phyloP scores from a whole-genome alignment of 1,140 invertebrate genomes.

The Nilaparvata lugens region DNA sequence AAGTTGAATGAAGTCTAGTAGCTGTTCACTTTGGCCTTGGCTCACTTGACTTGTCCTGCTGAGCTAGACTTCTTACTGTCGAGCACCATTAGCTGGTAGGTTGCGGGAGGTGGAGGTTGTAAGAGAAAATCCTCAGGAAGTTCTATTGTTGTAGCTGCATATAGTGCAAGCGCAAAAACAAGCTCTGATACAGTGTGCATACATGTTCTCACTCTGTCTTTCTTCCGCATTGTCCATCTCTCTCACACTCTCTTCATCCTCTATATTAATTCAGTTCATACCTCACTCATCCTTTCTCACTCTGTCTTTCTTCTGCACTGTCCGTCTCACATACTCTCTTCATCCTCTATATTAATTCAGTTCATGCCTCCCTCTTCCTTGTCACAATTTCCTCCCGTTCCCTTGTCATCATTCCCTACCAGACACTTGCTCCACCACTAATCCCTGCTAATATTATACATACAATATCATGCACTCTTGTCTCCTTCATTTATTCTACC shows the following conservation, averaged over 20 bases:
- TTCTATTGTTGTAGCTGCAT: too few relatives aligned
- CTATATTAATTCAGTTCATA: background rate
- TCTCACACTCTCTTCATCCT: background rate
- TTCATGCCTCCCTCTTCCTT: too few relatives aligned
- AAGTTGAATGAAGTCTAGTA: background rate
- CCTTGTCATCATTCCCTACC: conserved; percentile 27
- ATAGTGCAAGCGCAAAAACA: too few relatives aligned
- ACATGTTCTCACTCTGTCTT: background rate
- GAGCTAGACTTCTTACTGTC: background rate
- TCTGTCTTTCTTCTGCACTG: background rate
- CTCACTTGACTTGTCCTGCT: background rate
- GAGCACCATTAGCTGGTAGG: too few relatives aligned
- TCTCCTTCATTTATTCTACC: background rate
- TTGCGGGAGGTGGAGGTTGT: background rate
- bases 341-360: too few relatives aligned
- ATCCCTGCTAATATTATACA: background rate
- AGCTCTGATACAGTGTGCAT: too few relatives aligned
- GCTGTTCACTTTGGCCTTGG: background rate
- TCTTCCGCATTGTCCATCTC: conserved; percentile 22
- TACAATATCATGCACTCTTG: background rate
- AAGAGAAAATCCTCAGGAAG: too few relatives aligned
- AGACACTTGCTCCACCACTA: background rate
- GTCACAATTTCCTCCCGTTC: conserved; percentile 27
- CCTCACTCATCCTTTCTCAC: background rate
- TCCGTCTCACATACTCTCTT: background rate